Evolutionary conservation across 2,113 vertebrate species (phyloP).

Genomic region (Leucopsar rothschildi): DNA sequence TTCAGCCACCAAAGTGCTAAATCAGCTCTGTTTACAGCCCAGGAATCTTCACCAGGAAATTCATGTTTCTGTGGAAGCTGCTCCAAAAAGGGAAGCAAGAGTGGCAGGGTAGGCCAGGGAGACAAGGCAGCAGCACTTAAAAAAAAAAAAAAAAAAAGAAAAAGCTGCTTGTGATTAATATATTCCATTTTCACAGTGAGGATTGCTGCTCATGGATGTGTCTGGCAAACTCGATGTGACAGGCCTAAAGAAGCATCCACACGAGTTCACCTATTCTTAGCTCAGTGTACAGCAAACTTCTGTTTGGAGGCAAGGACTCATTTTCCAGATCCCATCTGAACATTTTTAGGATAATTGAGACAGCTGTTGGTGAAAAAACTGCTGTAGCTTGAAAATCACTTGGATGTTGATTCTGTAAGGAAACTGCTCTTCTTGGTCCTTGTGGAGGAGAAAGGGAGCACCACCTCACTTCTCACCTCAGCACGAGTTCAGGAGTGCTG

Average conservation of each 20-base stretch:
- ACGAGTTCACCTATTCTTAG: conserved; percentile 12
- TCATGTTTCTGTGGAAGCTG: neutral
- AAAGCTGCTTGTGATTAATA: neutral
- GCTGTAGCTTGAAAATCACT: neutral
- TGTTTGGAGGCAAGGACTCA: neutral
- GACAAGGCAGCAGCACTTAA: neutral
- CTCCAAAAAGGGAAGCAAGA: neutral
- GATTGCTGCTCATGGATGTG: neutral
- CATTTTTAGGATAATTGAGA: neutral
- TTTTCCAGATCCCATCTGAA: conserved; percentile 13
- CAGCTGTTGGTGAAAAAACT: neutral
- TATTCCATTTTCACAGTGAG: neutral
- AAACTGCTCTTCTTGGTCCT: neutral
- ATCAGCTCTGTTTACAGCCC: neutral
- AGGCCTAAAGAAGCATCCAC: neutral
- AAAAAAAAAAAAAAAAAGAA: neutral
- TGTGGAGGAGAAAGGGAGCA: neutral
- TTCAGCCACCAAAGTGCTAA: neutral
- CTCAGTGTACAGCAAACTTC: neutral
- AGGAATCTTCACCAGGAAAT: neutral
- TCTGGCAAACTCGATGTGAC: conserved; percentile 17
- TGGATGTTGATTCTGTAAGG: neutral
- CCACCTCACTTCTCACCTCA: neutral
- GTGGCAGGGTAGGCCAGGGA: neutral
- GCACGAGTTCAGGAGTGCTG: neutral